phyloP scores from a whole-genome alignment of 2,113 vertebrate species.

The Macquaria australasica region DNA sequence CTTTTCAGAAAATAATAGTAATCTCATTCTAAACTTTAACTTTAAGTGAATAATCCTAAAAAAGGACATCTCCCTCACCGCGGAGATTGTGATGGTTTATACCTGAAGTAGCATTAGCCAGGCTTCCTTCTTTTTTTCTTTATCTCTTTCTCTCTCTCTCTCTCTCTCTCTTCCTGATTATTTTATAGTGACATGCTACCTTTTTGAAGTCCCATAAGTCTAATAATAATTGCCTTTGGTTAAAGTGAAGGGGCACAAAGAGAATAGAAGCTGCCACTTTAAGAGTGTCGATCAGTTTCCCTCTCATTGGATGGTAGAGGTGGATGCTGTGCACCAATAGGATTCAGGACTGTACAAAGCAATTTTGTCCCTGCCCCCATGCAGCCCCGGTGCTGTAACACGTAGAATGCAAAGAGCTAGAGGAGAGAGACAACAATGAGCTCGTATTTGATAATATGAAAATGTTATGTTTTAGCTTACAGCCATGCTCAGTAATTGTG shows the following conservation, averaged over 20 bases:
- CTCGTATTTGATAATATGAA: background rate
- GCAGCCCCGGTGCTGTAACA: constrained; percentile 65
- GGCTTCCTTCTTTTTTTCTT: background rate
- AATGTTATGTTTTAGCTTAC: background rate
- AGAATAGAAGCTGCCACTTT: constrained; percentile 25
- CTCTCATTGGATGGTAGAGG: constrained; percentile 75
- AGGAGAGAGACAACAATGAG: constrained; percentile 37
- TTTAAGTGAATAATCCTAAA: background rate
- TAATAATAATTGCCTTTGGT: rapidly evolving
- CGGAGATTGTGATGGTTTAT: background rate
- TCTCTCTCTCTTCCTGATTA: background rate
- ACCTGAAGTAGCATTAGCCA: background rate
- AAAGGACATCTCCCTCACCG: background rate
- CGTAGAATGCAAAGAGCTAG: constrained; percentile 58
- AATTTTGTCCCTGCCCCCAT: constrained; percentile 85
- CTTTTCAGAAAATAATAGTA: background rate
- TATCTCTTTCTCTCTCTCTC: background rate
- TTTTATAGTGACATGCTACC: rapidly evolving
- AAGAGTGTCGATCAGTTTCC: constrained; percentile 12
- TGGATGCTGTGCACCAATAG: constrained; percentile 80
- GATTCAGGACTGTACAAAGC: constrained; percentile 77
- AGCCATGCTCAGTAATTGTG: background rate
- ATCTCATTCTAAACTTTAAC: too few relatives aligned
- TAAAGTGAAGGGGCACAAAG: background rate
- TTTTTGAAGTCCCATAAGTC: rapidly evolving